phyloP scores from a whole-genome alignment of 1,140 invertebrate genomes.

The Goniozus legneri region DNA sequence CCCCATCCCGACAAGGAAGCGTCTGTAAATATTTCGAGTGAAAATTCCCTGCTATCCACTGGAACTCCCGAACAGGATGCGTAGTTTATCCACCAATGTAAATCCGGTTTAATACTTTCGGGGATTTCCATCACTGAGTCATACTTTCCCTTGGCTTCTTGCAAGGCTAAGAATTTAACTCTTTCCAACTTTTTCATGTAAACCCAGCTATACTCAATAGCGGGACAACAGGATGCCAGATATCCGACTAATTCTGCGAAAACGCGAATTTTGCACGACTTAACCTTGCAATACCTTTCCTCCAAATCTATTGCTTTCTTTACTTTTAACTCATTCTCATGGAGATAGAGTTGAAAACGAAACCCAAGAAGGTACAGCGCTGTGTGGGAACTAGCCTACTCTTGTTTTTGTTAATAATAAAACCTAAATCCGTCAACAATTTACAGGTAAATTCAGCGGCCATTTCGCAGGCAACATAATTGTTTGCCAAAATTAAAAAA shows the following conservation, averaged over 20 bases:
- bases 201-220: background rate
- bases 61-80: too few relatives aligned
- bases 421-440: too few relatives aligned
- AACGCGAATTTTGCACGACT: background rate
- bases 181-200: background rate
- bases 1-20: background rate
- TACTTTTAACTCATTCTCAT: too few relatives aligned
- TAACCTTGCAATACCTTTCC: background rate
- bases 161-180: background rate
- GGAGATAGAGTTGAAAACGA: too few relatives aligned
- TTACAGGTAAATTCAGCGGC: too few relatives aligned
- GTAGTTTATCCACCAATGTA: background rate
- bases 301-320: background rate
- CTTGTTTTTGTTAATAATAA: slow-evolving; percentile 3
- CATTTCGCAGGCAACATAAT: too few relatives aligned
- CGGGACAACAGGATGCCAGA: background rate
- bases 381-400: background rate
- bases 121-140: background rate
- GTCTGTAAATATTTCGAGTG: background rate
- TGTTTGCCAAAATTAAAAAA: too few relatives aligned
- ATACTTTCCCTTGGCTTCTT: background rate
- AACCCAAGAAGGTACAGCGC: slow-evolving; percentile 1
- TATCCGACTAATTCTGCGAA: background rate
- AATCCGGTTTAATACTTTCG: background rate
- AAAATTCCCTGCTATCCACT: background rate